Conservation (phyloP, 2,113 vertebrate species). For the Leucoraja erinaceus region DNA sequence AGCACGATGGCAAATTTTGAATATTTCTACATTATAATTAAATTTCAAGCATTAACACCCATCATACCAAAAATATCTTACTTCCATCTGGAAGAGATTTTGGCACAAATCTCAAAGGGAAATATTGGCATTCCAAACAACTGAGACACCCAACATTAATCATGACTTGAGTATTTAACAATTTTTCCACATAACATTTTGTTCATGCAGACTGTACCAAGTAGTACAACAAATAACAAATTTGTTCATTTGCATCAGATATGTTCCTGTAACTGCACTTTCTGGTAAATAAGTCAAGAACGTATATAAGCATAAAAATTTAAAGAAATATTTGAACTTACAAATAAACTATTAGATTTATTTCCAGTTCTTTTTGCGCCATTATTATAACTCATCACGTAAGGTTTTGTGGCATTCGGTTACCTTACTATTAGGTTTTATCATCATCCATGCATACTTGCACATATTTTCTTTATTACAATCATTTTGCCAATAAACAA, state of each 20-base stretch:
- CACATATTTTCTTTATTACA: slow-evolving; percentile 64
- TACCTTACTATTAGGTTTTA: slow-evolving; percentile 55
- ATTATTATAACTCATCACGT: slow-evolving; percentile 65
- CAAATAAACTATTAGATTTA: neutral
- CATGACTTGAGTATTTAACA: neutral
- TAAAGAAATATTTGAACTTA: neutral
- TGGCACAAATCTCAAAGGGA: neutral
- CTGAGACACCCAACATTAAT: neutral
- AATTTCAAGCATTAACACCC: neutral
- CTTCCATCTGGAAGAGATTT: neutral
- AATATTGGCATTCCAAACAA: neutral
- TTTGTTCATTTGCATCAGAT: too few relatives aligned
- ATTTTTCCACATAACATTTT: neutral
- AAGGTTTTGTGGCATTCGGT: slow-evolving; percentile 49
- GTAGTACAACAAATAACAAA: neutral
- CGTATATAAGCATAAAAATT: neutral
- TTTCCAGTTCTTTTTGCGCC: neutral
- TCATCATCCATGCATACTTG: slow-evolving; percentile 77
- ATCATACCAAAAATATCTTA: neutral
- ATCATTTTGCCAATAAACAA: slow-evolving; percentile 76
- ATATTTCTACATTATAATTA: neutral
- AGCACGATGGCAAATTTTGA: neutral
- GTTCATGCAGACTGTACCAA: neutral
- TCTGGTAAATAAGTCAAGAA: neutral
- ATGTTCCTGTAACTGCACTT: neutral